Conservation (phyloP, 2,797 vertebrate species). For the Oreortyx pictus region DNA sequence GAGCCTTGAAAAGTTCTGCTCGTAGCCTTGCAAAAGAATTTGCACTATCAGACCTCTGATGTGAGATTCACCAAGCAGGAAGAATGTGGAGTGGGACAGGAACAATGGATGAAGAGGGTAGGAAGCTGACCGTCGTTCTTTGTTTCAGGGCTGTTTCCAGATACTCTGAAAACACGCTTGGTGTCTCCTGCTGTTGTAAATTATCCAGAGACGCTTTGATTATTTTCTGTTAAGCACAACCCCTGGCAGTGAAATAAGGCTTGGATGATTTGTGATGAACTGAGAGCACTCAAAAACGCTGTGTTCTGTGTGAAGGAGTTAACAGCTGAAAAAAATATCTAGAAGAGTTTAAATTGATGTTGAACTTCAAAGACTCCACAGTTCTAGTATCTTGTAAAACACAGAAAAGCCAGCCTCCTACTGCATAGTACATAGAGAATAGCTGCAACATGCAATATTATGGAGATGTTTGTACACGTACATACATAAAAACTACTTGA, state of each 20-base stretch:
- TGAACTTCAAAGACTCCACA: background rate
- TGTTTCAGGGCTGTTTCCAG: background rate
- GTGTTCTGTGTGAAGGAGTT: background rate
- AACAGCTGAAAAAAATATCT: background rate
- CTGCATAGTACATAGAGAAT: background rate
- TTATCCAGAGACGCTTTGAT: background rate
- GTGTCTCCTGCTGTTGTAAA: background rate
- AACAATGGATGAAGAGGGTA: background rate
- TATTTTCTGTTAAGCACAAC: background rate
- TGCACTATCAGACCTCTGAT: rapidly evolving
- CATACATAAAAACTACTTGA: background rate
- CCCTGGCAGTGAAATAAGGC: background rate
- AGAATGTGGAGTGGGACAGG: background rate
- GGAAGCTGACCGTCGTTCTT: background rate
- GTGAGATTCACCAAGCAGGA: background rate
- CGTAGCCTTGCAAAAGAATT: background rate
- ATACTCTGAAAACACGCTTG: background rate
- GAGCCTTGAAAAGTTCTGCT: background rate
- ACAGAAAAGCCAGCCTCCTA: background rate
- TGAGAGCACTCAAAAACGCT: background rate
- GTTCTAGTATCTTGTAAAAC: background rate
- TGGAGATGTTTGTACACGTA: background rate
- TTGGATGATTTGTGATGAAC: background rate
- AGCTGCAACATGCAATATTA: background rate
- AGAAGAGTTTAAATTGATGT: background rate